These are phyloP conservation scores for Phocides pigmalion DNA, from an alignment of 1,140 invertebrate genomes.

Conservation along the genomic window DNA sequence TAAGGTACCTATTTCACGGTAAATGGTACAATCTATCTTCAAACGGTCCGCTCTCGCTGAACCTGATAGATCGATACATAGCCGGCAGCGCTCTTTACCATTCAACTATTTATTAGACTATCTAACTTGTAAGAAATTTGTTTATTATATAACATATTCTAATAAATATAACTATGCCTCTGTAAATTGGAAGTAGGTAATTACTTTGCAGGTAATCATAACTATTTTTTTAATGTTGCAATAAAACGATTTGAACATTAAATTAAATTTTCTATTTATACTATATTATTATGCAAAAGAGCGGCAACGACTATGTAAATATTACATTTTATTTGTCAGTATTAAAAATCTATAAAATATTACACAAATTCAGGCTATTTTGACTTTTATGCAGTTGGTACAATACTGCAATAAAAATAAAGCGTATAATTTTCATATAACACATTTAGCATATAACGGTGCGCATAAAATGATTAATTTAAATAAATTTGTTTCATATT, in stretches of 20 bases:
- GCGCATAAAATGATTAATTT: too few relatives aligned
- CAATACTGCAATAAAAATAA: slow-evolving; percentile 1
- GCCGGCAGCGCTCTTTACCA: background rate
- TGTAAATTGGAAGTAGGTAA: background rate
- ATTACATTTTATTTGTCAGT: background rate
- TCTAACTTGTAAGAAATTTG: background rate
- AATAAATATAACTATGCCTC: background rate
- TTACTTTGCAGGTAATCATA: background rate
- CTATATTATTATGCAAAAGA: background rate
- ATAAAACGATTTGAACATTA: background rate
- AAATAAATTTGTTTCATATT: too few relatives aligned
- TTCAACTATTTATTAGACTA: background rate
- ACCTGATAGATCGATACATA: background rate
- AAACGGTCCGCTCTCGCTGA: background rate
- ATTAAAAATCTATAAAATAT: slow-evolving; percentile 4
- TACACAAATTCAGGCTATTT: background rate
- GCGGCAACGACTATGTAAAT: slow-evolving; percentile 6
- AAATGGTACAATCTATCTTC: background rate
- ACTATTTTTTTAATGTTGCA: background rate
- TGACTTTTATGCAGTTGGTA: background rate
- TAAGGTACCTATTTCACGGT: slow-evolving; percentile 7
- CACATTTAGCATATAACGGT: too few relatives aligned
- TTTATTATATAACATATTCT: background rate
- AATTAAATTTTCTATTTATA: background rate
- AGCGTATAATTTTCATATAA: background rate